Evolutionary conservation across 2,797 vertebrate species (phyloP).

Genomic region (Coranthus polyacanthus): DNA sequence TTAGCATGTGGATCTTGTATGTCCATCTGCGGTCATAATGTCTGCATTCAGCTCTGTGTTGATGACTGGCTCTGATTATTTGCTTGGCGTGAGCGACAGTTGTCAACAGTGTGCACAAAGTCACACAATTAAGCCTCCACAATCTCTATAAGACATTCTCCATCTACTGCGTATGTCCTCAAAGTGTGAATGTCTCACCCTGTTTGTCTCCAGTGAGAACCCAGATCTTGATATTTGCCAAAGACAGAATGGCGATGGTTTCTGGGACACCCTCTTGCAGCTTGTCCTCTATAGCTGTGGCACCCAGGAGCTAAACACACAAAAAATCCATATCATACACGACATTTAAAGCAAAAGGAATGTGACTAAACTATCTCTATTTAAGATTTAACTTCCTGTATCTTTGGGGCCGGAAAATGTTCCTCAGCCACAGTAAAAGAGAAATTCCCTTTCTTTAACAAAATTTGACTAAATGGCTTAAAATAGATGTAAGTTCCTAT

Average conservation of each 20-base stretch:
- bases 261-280: slow-evolving; percentile 94
- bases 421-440: background rate
- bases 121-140: background rate
- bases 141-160: background rate
- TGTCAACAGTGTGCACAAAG: too few species aligned
- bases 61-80: too few species aligned
- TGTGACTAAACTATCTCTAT: too few species aligned
- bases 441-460: slow-evolving; percentile 4
- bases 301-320: slow-evolving; percentile 89
- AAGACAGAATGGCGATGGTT: slow-evolving; percentile 92
- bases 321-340: background rate
- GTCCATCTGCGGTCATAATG: too few species aligned
- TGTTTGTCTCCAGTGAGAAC: slow-evolving; percentile 96
- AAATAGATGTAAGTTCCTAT: slow-evolving; percentile 22
- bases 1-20: too few species aligned
- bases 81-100: too few species aligned
- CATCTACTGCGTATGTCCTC: background rate
- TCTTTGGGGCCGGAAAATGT: too few species aligned
- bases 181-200: slow-evolving; percentile 81
- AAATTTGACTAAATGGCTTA: background rate
- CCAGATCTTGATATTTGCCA: slow-evolving; percentile 98
- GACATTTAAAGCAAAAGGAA: background rate
- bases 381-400: too few species aligned
- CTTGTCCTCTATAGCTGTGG: slow-evolving; percentile 96
- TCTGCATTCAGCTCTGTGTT: too few species aligned